Base-by-base conservation (phyloP, 2,888 invertebrate genomes). In the Nomada ruficornis region DNA sequence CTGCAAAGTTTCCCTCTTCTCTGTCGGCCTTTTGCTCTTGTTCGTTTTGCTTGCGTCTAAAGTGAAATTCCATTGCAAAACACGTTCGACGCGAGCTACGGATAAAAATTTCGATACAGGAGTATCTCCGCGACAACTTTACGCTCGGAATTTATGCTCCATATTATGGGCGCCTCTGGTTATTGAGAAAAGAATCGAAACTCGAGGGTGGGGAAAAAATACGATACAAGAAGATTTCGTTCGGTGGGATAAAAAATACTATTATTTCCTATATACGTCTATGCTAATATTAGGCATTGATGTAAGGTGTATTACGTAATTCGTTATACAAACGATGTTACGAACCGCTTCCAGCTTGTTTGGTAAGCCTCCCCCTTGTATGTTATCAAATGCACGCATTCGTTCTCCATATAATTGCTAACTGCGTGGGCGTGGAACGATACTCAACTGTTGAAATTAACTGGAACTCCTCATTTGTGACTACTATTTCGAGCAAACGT, bases 291-390 rank as follows among this genome's bases (percentile, higher is more conserved):
- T 1, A 20, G n/a, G 11, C 55, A 2, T 47, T 11, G n/a, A 50
- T 26, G 13, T 20, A 20, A 54, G 15, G 10, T 42, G 11, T 9
- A 42, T 77, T 78, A 29, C 29, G 26, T 50, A 57, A 80, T 36
- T 9, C 15, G 36, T 80, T 60, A 36, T 29, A 36, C 47, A 65
- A 70, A 59, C 11, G 11, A 54, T 23, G 64, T 80, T 80, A 47
- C 60, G 59, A 65, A 78, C 52, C 70, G 13, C 36, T 60, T 47
- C 1, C 47, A 42, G 29, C 13, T 63, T 69, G 55, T 44, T 57
- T 50, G n/a, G 4, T 26, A 52, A 70, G 44, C 52, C 15, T 13
- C 42, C 7, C 23, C 9, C 15, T 59, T 26, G 20, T 2, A 23
- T 20, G 20, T 57, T 20, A 29, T 63, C 23, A 60, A 59, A 64